These are phyloP conservation scores for Cosmia trapezina DNA, from an alignment of 2,888 invertebrate species.

Conservation along the genomic window DNA sequence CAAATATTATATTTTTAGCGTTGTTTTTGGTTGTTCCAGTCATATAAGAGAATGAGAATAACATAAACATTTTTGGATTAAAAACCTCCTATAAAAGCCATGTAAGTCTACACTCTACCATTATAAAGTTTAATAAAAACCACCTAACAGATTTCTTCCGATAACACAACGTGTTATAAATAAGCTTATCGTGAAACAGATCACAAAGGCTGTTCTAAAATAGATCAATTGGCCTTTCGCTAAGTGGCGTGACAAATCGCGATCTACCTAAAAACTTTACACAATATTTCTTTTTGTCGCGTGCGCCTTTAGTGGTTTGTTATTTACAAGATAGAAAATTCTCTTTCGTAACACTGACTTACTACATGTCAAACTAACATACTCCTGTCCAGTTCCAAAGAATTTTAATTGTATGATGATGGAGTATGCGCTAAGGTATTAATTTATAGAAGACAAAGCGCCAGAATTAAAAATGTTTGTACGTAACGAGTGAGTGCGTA, in stretches of 20 bases:
- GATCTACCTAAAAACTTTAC: conserved; percentile 50
- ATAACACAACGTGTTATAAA: conserved; percentile 7
- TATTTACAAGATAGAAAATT: conserved; percentile 54
- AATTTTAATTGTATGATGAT: conserved; percentile 45
- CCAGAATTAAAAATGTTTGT: conserved; percentile 13
- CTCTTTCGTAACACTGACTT: conserved; percentile 31
- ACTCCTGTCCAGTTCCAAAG: conserved; percentile 11
- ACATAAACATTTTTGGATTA: not conserved
- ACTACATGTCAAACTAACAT: conserved; percentile 24
- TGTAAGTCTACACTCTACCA: not conserved
- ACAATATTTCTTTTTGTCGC: conserved; percentile 56
- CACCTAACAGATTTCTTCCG: not conserved
- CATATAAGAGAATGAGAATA: not conserved
- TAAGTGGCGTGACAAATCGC: conserved; percentile 54
- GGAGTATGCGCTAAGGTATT: not conserved
- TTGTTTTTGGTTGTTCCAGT: not conserved
- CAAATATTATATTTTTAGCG: not conserved
- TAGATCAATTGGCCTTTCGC: conserved; percentile 48
- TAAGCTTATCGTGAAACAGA: conserved; percentile 29
- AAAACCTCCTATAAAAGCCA: not conserved
- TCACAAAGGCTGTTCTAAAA: conserved; percentile 54
- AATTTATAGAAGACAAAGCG: conserved; percentile 19
- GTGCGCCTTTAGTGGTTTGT: conserved; percentile 48
- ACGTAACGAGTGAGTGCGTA: not conserved
- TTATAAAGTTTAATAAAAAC: not conserved